Evolutionary conservation across 2,888 invertebrate species (phyloP), one percentile per base, ranked within the genome.

Genomic region (Dicycla oo): DNA sequence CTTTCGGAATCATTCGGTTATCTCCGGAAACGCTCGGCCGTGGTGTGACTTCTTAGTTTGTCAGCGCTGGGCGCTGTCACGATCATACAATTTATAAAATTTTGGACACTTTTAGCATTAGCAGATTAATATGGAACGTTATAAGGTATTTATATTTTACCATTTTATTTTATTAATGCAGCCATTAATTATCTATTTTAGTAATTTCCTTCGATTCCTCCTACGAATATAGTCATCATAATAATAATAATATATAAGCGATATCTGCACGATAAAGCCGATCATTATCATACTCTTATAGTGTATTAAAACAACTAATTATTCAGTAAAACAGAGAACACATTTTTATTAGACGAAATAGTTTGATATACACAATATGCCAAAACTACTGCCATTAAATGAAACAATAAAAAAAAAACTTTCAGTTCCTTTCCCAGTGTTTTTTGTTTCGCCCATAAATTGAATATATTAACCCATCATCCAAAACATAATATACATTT

Each of bases 1-100:
- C n/a, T n/a, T 68, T 83, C 83, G 83, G 56, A 49, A 61, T 11
- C 18, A 20, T 51, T 80, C 80, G 80, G 26, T 49, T 54, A 62
- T 40, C 67, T 74, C 11, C 80, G 75, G 67, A 49, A 58, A 15
- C 34, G 10, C 7, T 80, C 80, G 80, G 67, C 15, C 6, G 2
- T 40, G 8, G 1, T n/a, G 34, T 8, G 20, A 34, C 8, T n/a
- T 20, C 5, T 5, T 20, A 30, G 6, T 8, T 65, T 23, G 13
- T 23, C 15, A 38, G 23, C 23, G 10, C 18, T 30, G 45, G 1
- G 5, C 13, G 20, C 3, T 61, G 13, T 23, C 6, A 60, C 3
- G 2, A 20, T 26, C 20, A n/a, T 30, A 2, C 15, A 45, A 26
- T 61, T 20, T 30, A 3, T 30, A 30, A 15, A 0, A 34, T 34